Base-by-base conservation (phyloP, 2,113 vertebrate species). In the Cinclus cinclus region DNA sequence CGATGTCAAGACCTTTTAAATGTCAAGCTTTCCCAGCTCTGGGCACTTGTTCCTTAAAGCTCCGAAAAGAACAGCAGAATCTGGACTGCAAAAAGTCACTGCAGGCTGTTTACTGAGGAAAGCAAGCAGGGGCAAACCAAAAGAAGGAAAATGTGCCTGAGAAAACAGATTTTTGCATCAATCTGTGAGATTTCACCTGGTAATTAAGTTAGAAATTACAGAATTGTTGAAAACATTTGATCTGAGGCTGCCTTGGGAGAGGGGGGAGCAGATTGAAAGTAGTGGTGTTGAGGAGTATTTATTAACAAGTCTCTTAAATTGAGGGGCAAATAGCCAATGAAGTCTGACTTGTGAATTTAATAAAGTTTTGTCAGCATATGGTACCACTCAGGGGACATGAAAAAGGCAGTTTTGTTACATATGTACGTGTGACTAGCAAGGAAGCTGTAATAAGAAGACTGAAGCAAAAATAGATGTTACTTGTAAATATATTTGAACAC, bases 1-100 rank as follows among this genome's bases (percentile, higher is more conserved):
- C 2, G 4, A 90, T 96, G 96, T 94, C 97, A 96, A 78, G 96
- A 95, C 96, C 95, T 97, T 94, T 92, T 82, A 97, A 98, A 98
- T 97, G 95, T 97, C 97, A 97, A 55, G 58, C 90, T 92, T 83
- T 87, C 79, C 81, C 86, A 56, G 44, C 67, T 96, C 70, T 74
- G 77, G 52, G 63, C 63, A 33, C 33, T 96, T 75, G 50, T 83
- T 83, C 95, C 91, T 96, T 35, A 92, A 86, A 96, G 17, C 46
- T 95, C 85, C 83, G 31, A 65, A 83, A 94, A 92, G 68, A 92
- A 80, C 89, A 87, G 80, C 50, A 63, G 71, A 67, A 14, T 68
- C 65, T 85, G 49, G 25, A 47, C 41, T 76, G 63, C 16, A 69
- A 75, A 95, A 44, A 92, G 39, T 22, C 44, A 83, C 74, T 58